Evolutionary conservation across 1,140 invertebrate species (phyloP).

Genomic region (Platorchestia sp.): DNA sequence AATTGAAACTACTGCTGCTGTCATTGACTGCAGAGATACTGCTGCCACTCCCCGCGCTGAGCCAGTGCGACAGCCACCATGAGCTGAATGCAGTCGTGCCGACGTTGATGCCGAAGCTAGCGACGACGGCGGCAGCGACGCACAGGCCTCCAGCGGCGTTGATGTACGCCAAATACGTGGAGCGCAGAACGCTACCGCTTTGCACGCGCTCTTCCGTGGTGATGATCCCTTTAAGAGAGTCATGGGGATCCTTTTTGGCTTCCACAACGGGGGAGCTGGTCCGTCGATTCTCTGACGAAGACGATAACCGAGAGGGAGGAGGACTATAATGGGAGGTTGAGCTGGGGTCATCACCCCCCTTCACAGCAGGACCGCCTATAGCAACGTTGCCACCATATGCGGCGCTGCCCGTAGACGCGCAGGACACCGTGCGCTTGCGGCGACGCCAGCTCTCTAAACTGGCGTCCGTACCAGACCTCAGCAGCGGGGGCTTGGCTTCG

Average conservation of each 20-base stretch:
- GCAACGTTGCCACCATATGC: conserved; percentile 37
- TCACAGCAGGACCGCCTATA: background rate
- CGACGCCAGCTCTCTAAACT: background rate
- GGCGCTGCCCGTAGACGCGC: conserved; percentile 29
- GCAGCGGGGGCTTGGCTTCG: background rate
- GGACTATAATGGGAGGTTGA: background rate
- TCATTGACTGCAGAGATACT: conserved; percentile 64
- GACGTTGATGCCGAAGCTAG: conserved; percentile 76
- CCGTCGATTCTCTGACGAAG: background rate
- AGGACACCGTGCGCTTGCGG: conserved; percentile 8
- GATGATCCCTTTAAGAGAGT: conserved; percentile 68
- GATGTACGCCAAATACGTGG: conserved; percentile 75
- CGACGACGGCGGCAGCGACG: conserved; percentile 73
- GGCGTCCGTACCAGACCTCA: background rate
- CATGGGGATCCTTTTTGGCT: background rate
- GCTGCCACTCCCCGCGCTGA: conserved; percentile 73
- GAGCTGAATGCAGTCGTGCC: conserved; percentile 76
- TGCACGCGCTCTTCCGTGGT: conserved; percentile 73
- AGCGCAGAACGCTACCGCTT: conserved; percentile 72
- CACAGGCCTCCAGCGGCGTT: conserved; percentile 76
- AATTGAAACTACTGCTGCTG: background rate
- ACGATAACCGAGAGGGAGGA: background rate
- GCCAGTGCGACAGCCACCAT: conserved; percentile 81
- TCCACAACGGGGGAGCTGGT: background rate
- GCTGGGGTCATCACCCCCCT: background rate